These are phyloP conservation scores for Meleagris gallopavo DNA, from an alignment of 2,113 vertebrate genomes.

Conservation along the genomic window DNA sequence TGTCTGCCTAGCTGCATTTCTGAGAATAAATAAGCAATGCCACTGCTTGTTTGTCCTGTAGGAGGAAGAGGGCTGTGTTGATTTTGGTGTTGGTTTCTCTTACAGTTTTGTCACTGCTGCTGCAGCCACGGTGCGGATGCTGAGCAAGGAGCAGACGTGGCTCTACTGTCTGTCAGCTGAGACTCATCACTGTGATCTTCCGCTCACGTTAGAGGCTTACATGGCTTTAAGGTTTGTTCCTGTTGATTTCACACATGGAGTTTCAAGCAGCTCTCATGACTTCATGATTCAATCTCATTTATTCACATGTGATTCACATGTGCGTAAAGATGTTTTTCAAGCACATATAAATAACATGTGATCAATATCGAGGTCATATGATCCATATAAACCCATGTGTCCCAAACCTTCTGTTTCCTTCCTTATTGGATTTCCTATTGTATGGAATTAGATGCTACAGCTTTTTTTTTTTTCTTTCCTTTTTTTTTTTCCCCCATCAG, in stretches of 20 bases:
- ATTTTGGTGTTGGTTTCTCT: not conserved
- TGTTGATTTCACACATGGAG: not conserved
- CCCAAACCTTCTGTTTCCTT: constrained; percentile 48
- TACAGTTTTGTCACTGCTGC: not conserved
- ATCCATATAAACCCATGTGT: constrained; percentile 31
- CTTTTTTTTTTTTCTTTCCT: not conserved
- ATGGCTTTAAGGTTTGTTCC: not conserved
- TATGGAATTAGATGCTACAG: not conserved
- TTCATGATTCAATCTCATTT: constrained; percentile 17
- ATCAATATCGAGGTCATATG: not conserved
- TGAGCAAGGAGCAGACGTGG: not conserved
- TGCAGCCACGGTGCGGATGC: fast-evolving
- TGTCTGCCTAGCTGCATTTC: not conserved
- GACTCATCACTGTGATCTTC: not conserved
- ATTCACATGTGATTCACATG: constrained; percentile 26
- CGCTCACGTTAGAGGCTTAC: not conserved
- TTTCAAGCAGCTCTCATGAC: constrained; percentile 46
- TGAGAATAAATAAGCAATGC: not conserved
- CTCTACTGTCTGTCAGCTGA: not conserved
- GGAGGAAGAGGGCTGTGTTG: not conserved
- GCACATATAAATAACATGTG: constrained; percentile 7
- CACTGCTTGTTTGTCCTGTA: not conserved
- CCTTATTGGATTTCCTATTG: not conserved
- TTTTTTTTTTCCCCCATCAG: not conserved
- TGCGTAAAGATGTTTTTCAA: not conserved